Evolutionary conservation across 64 coral and sea anemone species (phyloP), one percentile per base, ranked within the genome.

Genomic region (Acropora yongei): DNA sequence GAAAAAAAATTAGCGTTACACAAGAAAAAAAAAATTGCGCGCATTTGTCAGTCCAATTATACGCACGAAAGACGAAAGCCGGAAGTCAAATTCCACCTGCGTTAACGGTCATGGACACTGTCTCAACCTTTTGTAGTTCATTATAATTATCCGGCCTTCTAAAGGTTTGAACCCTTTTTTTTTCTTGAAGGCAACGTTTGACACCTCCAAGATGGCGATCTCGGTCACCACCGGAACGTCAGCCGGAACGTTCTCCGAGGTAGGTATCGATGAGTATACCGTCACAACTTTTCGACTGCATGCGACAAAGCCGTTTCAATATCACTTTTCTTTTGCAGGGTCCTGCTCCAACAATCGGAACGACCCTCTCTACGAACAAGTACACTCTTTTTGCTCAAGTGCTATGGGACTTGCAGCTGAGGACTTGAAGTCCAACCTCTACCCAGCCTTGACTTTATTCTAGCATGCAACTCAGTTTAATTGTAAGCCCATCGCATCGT

Each of bases 361-460:
- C n/a, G n/a, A n/a, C n/a, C n/a, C n/a, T n/a, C n/a, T 89, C 72
- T 89, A 89, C 74, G 43, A 77, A 61, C 72, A 89, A 61, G 68
- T 89, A 8, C 44, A 77, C 18, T 89, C 47, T 55, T 89, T 77
- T 57, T 89, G 87, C 44, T 53, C 87, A 8, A 47, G 72, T 77
- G 87, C 87, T 18, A 11, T 89, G 74, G 87, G 87, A 89, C 87
- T 89, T 77, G 87, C 76, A 41, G 87, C 76, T 57, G 87, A 89
- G 9, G 72, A 77, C 50, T 53, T 57, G 48, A 72, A 75, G 72
- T 16, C 87, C 16, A 75, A 47, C 10, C 43, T 89, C 16, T 89
- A 89, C 75, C 87, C 87, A 41, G 87, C 73, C 1, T 57, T 89
- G 41, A 17, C n/a, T 57, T 46, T 49, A 77, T 89, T 89, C 47